These are phyloP conservation scores for Lithophane ornitopus DNA, from an alignment of 2,888 invertebrate species.

Conservation along the genomic window DNA sequence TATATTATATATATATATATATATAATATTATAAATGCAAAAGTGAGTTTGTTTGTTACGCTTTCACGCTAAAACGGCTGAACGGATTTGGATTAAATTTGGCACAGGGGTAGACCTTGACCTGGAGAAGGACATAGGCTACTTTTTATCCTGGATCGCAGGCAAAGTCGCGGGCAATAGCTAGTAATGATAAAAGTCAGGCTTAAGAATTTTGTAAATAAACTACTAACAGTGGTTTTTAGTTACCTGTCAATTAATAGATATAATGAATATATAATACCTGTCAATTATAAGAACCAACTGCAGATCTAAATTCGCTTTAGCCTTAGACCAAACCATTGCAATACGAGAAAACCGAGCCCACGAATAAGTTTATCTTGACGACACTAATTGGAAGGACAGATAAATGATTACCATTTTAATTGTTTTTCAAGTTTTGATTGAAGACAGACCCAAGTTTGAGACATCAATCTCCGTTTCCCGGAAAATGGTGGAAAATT, in stretches of 20 bases:
- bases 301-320: neutral
- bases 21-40: too few relatives aligned
- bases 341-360: slow-evolving; percentile 69
- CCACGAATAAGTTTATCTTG: slow-evolving; percentile 75
- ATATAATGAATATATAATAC: too few relatives aligned
- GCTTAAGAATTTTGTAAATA: neutral
- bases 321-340: slow-evolving; percentile 55
- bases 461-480: slow-evolving; percentile 62
- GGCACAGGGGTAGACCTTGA: too few relatives aligned
- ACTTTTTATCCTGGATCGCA: too few relatives aligned
- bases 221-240: neutral
- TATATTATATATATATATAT: too few relatives aligned
- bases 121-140: too few relatives aligned
- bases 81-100: too few relatives aligned
- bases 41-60: too few relatives aligned
- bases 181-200: too few relatives aligned
- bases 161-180: too few relatives aligned
- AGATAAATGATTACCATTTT: slow-evolving; percentile 81
- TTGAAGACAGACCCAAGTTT: slow-evolving; percentile 65
- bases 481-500: slow-evolving; percentile 25
- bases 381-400: slow-evolving; percentile 78
- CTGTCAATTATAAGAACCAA: neutral
- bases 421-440: slow-evolving; percentile 80
- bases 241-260: too few relatives aligned
- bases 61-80: too few relatives aligned